Evolutionary conservation across 2,113 vertebrate genomes (phyloP), one percentile per base, ranked within the genome.

Genomic region (Sclerurus mexicanus): DNA sequence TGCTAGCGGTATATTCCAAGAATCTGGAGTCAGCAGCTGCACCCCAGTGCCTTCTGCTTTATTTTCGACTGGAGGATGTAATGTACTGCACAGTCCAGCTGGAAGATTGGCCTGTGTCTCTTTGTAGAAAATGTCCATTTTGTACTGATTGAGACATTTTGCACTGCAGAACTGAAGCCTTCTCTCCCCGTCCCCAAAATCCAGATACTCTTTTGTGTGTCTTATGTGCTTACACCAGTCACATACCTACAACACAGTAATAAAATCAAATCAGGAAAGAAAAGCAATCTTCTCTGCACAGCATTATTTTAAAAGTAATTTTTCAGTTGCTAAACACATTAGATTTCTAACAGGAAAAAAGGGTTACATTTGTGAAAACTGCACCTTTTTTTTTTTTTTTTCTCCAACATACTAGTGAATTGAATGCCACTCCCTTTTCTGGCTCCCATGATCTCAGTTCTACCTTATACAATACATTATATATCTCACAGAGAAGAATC

Each of bases 91-190:
- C 95, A 99, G 98, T 88, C 98, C 99, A 97, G 99, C 99, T 92
- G 99, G 99, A 97, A 99, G 98, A 46, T 99, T 99, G 74, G 99
- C 99, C 98, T 99, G 99, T 81, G 99, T 99, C 98, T 99, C 99
- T 98, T 99, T 99, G 98, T 99, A 99, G 98, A 99, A 99, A 98
- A 99, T 99, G 98, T 99, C 99, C 99, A 99, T 99, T 98, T 99
- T 99, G 97, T 99, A 99, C 97, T 99, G 99, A 98, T 99, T 99
- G 97, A 99, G 98, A 98, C 99, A 99, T 98, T 99, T 99, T 97
- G 99, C 99, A 97, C 99, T 99, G 99, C 99, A 99, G 98, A 99
- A 99, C 98, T 99, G 99, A 98, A 99, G 99, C 97, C 99, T 98
- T 96, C 99, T 97, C 97, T 99, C 99, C 93, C 99, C 99, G 94